Conservation (phyloP, 2,888 invertebrate species). For the Plebejus argus region DNA sequence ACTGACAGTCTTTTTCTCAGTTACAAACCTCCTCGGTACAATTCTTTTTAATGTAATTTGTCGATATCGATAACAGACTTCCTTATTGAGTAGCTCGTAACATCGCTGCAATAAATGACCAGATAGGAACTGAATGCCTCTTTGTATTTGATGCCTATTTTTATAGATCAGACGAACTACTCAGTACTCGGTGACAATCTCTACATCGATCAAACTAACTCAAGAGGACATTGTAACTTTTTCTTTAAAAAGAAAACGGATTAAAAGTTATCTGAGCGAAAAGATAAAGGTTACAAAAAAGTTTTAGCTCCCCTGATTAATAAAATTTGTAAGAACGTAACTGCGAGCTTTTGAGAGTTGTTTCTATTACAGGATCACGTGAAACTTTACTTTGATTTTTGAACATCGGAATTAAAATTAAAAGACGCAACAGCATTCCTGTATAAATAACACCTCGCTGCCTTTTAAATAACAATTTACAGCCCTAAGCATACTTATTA, state of each 20-base stretch:
- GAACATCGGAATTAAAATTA: neutral
- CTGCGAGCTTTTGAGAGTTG: neutral
- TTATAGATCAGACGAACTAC: conserved; percentile 70
- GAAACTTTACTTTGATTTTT: neutral
- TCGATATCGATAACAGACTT: conserved; percentile 54
- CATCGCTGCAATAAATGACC: conserved; percentile 76
- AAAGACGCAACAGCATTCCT: too few species aligned
- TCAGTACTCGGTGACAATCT: conserved; percentile 48
- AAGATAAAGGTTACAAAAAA: neutral
- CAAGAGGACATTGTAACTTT: neutral
- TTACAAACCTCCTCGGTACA: neutral
- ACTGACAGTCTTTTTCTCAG: too few species aligned
- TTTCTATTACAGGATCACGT: neutral
- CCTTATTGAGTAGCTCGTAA: conserved; percentile 64
- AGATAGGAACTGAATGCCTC: conserved; percentile 74
- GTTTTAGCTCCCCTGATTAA: conserved; percentile 19
- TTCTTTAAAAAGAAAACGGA: neutral
- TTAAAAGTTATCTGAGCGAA: neutral
- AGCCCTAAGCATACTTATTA: too few species aligned
- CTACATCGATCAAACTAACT: conserved; percentile 25
- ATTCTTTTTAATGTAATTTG: conserved; percentile 34
- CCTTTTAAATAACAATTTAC: too few species aligned
- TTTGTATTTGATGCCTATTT: conserved; percentile 74
- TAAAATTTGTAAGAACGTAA: neutral
- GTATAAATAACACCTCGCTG: too few species aligned